Conservation (phyloP, 2,888 invertebrate genomes). For the Meteorus colon region DNA sequence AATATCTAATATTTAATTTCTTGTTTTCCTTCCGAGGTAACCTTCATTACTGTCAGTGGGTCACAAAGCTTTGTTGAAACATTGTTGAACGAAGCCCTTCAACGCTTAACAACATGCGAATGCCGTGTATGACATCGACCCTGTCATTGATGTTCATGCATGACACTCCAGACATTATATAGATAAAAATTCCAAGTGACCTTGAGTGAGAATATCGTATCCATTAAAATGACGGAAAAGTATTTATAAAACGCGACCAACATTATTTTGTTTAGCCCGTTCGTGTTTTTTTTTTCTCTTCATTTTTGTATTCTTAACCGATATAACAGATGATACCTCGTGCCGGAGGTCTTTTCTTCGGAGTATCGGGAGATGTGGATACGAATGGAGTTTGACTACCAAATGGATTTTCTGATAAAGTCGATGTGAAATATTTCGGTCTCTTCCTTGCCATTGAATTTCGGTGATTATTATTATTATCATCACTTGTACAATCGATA, state of each 20-base stretch:
- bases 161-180: conserved; percentile 20
- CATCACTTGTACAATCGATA: conserved; percentile 51
- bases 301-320: background rate
- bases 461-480: conserved; percentile 35
- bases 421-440: conserved; percentile 32
- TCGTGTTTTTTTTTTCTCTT: background rate
- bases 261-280: background rate
- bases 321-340: background rate
- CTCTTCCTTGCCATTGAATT: conserved; percentile 13
- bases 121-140: conserved; percentile 33
- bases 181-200: background rate
- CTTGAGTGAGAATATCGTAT: background rate
- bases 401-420: conserved; percentile 40
- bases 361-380: background rate
- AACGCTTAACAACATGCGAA: conserved; percentile 10
- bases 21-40: background rate
- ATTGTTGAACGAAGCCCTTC: conserved; percentile 24
- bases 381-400: conserved; percentile 12
- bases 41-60: conserved; percentile 10
- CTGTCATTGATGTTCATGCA: conserved; percentile 32
- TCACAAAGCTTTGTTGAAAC: background rate
- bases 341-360: background rate
- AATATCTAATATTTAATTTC: background rate
- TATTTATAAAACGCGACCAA: background rate
- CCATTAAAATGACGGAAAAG: background rate